phyloP scores from a whole-genome alignment of 2,797 vertebrate genomes.

The Crocodylus rhombifer region DNA sequence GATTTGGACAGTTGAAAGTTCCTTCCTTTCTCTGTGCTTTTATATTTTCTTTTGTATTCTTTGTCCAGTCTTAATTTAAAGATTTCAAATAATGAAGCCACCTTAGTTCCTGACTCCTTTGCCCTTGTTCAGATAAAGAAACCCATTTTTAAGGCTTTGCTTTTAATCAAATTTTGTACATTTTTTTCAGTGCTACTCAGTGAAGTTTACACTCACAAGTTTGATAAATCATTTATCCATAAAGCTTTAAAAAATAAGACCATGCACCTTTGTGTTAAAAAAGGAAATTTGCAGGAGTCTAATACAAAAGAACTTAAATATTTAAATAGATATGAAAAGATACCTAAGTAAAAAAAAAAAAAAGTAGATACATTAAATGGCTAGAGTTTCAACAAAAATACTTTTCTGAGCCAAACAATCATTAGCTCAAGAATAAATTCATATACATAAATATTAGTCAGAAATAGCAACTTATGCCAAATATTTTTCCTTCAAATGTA shows the following conservation, averaged over 20 bases:
- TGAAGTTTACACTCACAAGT: background rate
- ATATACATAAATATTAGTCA: background rate
- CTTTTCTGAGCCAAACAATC: background rate
- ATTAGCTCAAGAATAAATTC: background rate
- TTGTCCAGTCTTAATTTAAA: background rate
- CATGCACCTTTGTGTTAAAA: background rate
- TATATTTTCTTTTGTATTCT: too few relatives aligned
- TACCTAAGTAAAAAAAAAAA: background rate
- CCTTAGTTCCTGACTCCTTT: background rate
- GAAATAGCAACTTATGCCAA: background rate
- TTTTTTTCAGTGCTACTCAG: background rate
- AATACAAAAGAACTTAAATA: background rate
- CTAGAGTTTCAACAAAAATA: background rate
- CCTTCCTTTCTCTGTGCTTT: too few relatives aligned
- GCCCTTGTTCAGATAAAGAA: background rate
- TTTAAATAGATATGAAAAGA: background rate
- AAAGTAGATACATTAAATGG: background rate
- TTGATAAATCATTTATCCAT: background rate
- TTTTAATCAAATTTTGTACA: background rate
- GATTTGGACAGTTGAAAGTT: too few relatives aligned
- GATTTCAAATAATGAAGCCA: background rate
- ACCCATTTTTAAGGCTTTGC: background rate
- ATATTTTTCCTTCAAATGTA: background rate
- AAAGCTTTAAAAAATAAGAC: background rate
- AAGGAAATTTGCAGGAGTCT: background rate